Evolutionary conservation across 2,888 invertebrate genomes (phyloP).

Genomic region (Nomada fabriciana): DNA sequence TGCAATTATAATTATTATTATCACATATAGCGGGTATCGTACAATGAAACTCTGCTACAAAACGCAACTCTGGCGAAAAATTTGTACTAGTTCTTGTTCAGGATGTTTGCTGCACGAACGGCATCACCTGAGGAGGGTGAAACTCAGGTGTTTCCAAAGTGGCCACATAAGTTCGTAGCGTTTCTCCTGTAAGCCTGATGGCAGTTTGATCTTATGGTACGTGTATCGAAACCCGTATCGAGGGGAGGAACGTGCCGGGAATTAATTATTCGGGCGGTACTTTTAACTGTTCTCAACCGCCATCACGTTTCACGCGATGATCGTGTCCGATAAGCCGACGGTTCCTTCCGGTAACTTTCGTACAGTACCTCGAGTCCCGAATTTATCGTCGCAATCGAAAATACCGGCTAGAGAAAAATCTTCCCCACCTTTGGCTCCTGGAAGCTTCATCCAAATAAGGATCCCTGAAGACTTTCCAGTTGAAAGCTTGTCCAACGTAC

Average conservation of each 20-base stretch:
- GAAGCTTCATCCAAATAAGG: not conserved
- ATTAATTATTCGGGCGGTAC: constrained; percentile 44
- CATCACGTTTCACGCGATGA: constrained; percentile 34
- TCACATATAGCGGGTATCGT: too few relatives aligned
- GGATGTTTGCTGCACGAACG: too few relatives aligned
- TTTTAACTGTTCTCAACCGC: constrained; percentile 35
- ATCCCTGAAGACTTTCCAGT: constrained; percentile 3
- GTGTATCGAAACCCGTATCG: constrained; percentile 32
- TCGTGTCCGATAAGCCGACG: constrained; percentile 40
- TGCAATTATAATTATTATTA: too few relatives aligned
- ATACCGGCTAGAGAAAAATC: not conserved
- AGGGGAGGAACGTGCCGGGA: constrained; percentile 27
- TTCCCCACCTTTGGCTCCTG: not conserved
- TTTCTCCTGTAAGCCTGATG: constrained; percentile 2
- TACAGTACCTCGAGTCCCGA: not conserved
- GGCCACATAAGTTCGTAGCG: constrained; percentile 5
- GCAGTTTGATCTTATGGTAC: constrained; percentile 4
- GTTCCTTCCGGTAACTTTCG: constrained; percentile 19
- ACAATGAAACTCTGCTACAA: too few relatives aligned
- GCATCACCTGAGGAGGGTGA: not conserved
- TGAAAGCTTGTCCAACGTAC: not conserved
- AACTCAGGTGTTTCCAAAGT: not conserved
- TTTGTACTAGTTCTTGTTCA: too few relatives aligned
- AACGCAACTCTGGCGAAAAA: too few relatives aligned
- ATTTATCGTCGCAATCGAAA: not conserved